phyloP scores from a whole-genome alignment of 30 jellyfish, hydroid and myxozoan species.

The Hydractinia echinata region DNA sequence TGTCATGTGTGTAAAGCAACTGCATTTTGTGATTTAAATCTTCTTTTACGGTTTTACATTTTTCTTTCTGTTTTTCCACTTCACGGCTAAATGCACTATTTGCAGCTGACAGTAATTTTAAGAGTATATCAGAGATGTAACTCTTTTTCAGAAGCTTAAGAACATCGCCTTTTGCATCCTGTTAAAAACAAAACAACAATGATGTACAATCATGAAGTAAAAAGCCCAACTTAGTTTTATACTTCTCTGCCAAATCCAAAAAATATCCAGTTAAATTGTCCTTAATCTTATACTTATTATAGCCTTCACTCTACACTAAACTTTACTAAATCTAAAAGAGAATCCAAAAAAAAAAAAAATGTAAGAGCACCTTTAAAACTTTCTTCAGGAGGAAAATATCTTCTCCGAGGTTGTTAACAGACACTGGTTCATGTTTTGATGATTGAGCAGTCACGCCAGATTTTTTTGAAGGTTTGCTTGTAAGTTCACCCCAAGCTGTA shows the following conservation, averaged over 20 bases:
- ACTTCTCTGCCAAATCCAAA: too few species aligned
- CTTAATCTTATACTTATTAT: too few species aligned
- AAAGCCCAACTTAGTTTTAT: too few species aligned
- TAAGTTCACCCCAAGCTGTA: constrained; percentile 51
- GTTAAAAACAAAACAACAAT: background rate
- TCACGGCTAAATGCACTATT: constrained; percentile 3
- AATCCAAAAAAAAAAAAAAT: too few species aligned
- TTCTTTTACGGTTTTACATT: constrained; percentile 1
- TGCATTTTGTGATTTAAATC: constrained; percentile 41
- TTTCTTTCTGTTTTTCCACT: constrained; percentile 2
- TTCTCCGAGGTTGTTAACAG: constrained; percentile 42
- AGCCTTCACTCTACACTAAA: too few species aligned
- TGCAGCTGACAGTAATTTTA: background rate
- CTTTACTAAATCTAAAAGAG: too few species aligned
- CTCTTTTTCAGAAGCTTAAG: constrained; percentile 24
- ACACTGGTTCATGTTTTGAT: background rate
- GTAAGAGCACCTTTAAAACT: constrained; percentile 34
- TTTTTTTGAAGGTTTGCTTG: constrained; percentile 10
- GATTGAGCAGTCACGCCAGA: background rate
- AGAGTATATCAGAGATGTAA: background rate
- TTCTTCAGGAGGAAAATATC: constrained; percentile 19
- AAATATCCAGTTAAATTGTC: too few species aligned
- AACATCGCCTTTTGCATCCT: constrained; percentile 58
- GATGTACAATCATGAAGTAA: too few species aligned
- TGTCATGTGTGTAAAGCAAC: constrained; percentile 35